Percentiles rank a stretch among this genome's conserved stretches.
phyloP scores from a whole-genome alignment of 2,797 vertebrate genomes.

The Naso thynnoides region DNA sequence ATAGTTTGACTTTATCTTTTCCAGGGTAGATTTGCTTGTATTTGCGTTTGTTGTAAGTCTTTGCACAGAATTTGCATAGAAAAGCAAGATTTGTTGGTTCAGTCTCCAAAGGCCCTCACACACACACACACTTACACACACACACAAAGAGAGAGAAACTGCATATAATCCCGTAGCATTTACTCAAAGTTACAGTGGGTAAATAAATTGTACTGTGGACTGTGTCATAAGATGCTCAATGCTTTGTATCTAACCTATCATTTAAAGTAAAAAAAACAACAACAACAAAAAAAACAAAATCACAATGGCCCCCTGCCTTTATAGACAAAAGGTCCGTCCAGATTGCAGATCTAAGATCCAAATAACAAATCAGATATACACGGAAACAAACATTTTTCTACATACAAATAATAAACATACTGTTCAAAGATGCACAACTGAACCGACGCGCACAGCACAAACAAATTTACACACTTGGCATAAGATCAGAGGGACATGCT shows the following conservation, averaged over 20 bases:
- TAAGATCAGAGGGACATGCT: conserved; percentile 38
- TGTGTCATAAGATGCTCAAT: conserved; percentile 34
- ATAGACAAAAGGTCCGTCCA: conserved; percentile 42
- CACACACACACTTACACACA: conserved; percentile 3
- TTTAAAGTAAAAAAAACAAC: conserved; percentile 51
- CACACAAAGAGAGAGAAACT: background rate
- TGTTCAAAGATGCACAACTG: background rate
- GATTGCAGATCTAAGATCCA: conserved; percentile 28
- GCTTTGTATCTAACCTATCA: conserved; percentile 34
- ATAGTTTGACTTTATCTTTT: conserved; percentile 36
- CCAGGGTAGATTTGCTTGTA: conserved; percentile 43
- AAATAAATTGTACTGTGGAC: conserved; percentile 35
- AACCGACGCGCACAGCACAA: conserved; percentile 2
- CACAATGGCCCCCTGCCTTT: conserved; percentile 21
- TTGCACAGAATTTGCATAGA: conserved; percentile 51
- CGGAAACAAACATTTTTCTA: background rate
- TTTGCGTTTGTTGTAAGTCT: conserved; percentile 49
- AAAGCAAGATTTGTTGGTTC: conserved; percentile 34
- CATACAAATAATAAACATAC: background rate
- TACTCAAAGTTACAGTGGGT: conserved; percentile 22
- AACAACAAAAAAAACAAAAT: too few relatives aligned
- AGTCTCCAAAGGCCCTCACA: conserved; percentile 32
- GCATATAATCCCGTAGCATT: conserved; percentile 39
- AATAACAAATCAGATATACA: conserved; percentile 10
- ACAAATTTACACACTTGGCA: conserved; percentile 26